Evolutionary conservation across 2,113 vertebrate species (phyloP), one percentile per base, ranked within the genome.

Genomic region (Hippocampus barbouri): DNA sequence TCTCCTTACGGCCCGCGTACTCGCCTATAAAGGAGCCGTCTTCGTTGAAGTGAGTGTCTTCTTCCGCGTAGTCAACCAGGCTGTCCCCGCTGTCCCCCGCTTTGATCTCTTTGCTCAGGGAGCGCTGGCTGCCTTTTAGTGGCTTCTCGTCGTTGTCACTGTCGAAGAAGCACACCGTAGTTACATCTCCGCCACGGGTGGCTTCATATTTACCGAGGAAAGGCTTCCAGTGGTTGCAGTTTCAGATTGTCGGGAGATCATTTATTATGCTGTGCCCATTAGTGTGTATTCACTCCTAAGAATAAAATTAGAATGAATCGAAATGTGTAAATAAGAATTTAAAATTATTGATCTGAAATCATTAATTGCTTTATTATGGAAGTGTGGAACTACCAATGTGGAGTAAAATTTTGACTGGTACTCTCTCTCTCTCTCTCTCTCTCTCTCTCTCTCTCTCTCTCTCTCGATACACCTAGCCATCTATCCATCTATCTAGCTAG

Each of bases 101-200:
- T 86, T 95, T 96, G 85, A 95, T 93, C 73, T 94, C 91, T 74
- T 93, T 92, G 71, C 91, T 90, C 40, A 98, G 87, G 18, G 96
- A 97, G 80, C 79, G 93, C 3, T 94, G 91, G 91, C 96, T 98
- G 86, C 95, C 94, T 81, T 96, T 97, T 85, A 98, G 92, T 0
- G 97, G 97, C 85, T 98, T 99, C 89, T 98, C 96, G 54, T 98
- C 96, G 71, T 96, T 98, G 93, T 96, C 96, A 71, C 95, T 96
- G 83, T 63, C 49, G 78, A 74, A 77, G 75, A 66, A 61, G 27
- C 59, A 61, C 7, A 20, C 4, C 20, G 15, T 5, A 61, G 59
- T 34, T 61, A 59, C 11, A 59, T 15, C 23, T 30, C 25, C 27
- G 27, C 14, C 27, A 61, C 18, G 27, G 15, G 2, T 34, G 27